phyloP scores from a whole-genome alignment of 2,888 invertebrate genomes.

The Chalcis sispes region DNA sequence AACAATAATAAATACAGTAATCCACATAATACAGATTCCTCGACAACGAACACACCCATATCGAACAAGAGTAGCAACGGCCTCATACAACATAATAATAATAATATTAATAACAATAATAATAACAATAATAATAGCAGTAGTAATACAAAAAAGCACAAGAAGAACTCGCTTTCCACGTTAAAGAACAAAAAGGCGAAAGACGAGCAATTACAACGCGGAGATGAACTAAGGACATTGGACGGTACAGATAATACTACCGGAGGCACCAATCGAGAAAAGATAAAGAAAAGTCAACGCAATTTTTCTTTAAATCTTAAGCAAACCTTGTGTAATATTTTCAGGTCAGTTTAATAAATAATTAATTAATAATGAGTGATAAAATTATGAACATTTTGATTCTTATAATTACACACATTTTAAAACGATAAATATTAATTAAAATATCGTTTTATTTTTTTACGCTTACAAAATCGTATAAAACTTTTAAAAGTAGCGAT shows the following conservation, averaged over 20 bases:
- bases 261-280: slow-evolving; percentile 76
- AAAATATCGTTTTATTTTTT: not conserved
- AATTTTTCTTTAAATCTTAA: slow-evolving; percentile 87
- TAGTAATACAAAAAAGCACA: slow-evolving; percentile 81
- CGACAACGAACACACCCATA: slow-evolving; percentile 71
- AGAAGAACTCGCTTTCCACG: slow-evolving; percentile 79
- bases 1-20: slow-evolving; percentile 75
- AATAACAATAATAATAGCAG: slow-evolving; percentile 74
- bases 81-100: slow-evolving; percentile 76
- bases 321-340: slow-evolving; percentile 90
- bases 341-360: slow-evolving; percentile 79
- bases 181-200: slow-evolving; percentile 79
- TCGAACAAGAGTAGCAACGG: slow-evolving; percentile 76
- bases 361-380: not conserved
- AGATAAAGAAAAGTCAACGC: slow-evolving; percentile 81
- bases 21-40: slow-evolving; percentile 73
- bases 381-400: not conserved
- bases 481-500: not conserved
- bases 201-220: slow-evolving; percentile 67
- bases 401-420: not conserved
- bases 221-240: slow-evolving; percentile 60
- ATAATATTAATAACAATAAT: slow-evolving; percentile 75
- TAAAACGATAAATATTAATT: not conserved
- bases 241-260: slow-evolving; percentile 64
- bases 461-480: not conserved